These are phyloP conservation scores for Hydrozoanthus gracilis DNA, from an alignment of 92 coral and sea anemone species.

Conservation along the genomic window DNA sequence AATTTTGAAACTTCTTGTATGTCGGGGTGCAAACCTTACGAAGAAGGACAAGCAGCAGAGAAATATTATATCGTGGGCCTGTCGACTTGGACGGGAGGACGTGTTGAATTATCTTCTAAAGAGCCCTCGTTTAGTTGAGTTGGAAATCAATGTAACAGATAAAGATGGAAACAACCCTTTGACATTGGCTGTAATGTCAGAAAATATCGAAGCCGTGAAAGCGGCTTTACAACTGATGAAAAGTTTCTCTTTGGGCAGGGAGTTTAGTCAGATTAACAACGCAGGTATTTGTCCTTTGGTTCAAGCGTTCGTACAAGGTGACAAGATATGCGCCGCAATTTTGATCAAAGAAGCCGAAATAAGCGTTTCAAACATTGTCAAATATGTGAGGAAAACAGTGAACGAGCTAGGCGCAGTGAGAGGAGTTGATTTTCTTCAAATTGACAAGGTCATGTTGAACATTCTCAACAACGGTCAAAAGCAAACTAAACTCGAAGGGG, in stretches of 20 bases:
- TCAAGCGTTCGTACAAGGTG: constrained; percentile 74
- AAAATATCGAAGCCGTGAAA: constrained; percentile 62
- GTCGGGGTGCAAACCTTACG: constrained; percentile 63
- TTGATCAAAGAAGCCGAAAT: constrained; percentile 69
- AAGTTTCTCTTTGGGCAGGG: constrained; percentile 40
- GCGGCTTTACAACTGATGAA: constrained; percentile 53
- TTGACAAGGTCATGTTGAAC: constrained; percentile 26
- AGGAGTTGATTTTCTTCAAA: neutral
- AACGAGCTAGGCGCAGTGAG: neutral
- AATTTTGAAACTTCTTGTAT: constrained; percentile 60
- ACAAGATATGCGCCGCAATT: constrained; percentile 70
- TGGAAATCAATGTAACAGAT: constrained; percentile 62
- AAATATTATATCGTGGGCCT: constrained; percentile 76
- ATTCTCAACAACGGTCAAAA: constrained; percentile 4
- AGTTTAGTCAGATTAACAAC: constrained; percentile 76
- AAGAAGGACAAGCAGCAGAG: constrained; percentile 73
- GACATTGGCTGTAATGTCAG: constrained; percentile 78
- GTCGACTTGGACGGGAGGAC: constrained; percentile 66
- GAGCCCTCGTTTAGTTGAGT: constrained; percentile 54
- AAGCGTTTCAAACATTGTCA: constrained; percentile 67
- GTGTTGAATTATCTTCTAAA: constrained; percentile 65
- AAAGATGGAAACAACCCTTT: constrained; percentile 75
- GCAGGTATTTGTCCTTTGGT: constrained; percentile 84
- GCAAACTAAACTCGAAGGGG: constrained; percentile 26
- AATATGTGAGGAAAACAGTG: constrained; percentile 54